phyloP scores from a whole-genome alignment of 2,797 vertebrate genomes.

The Coracias cyanogaster region DNA sequence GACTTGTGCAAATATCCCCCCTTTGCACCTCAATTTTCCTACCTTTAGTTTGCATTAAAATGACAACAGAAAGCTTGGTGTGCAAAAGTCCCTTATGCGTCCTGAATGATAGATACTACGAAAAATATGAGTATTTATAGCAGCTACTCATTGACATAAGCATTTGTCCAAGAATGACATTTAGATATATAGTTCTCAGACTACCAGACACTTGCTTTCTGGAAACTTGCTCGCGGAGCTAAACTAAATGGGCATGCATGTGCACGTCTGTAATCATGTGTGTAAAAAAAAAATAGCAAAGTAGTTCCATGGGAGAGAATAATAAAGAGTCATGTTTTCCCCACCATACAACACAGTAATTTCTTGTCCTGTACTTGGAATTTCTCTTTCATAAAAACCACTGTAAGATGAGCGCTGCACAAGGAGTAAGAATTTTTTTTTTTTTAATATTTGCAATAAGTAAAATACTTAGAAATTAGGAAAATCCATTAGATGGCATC shows the following conservation, averaged over 20 bases:
- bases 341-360: neutral
- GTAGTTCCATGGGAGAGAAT: neutral
- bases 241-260: fast-evolving
- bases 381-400: neutral
- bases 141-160: constrained; percentile 8
- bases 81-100: constrained; percentile 22
- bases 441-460: neutral
- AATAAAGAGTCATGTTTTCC: neutral
- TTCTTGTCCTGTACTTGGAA: neutral
- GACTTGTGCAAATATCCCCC: neutral
- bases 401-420: neutral
- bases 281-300: neutral
- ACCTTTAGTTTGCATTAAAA: constrained; percentile 20
- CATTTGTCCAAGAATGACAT: constrained; percentile 35
- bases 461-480: constrained; percentile 24
- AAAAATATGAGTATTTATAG: constrained; percentile 44
- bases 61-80: neutral
- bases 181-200: neutral
- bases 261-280: neutral
- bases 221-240: neutral
- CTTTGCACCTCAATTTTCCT: constrained; percentile 12
- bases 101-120: neutral
- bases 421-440: neutral
- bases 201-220: neutral
- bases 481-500: constrained; percentile 16